Percentiles rank a stretch among this genome's conserved stretches.
Evolutionary conservation across 2,797 vertebrate species (phyloP).

Genomic region (Gastrophryne carolinensis): DNA sequence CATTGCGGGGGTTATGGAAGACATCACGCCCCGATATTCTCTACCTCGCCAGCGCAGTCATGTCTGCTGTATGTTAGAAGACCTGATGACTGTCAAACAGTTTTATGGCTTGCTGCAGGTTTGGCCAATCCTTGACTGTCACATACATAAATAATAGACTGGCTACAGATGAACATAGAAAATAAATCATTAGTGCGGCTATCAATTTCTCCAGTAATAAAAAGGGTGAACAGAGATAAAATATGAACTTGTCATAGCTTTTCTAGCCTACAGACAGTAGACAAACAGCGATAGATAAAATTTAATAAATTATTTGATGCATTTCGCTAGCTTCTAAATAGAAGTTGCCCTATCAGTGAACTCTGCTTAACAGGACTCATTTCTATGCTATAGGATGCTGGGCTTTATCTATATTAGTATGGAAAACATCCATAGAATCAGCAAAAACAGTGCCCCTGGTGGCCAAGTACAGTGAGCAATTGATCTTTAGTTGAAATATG

Average conservation of each 20-base stretch:
- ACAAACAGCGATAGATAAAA: conserved; percentile 11
- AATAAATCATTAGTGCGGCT: conserved; percentile 23
- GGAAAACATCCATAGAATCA: neutral
- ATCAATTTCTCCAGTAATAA: conserved; percentile 9
- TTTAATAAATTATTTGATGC: conserved; percentile 12
- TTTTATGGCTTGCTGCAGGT: conserved; percentile 24
- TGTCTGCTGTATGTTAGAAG: neutral
- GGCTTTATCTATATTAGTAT: no score
- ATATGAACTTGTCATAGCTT: conserved; percentile 18
- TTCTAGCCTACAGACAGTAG: conserved; percentile 2
- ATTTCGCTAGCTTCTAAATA: no score
- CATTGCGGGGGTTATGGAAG: neutral
- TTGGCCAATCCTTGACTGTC: conserved; percentile 20
- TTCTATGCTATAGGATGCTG: no score
- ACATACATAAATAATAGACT: conserved; percentile 34
- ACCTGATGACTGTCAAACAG: conserved; percentile 14
- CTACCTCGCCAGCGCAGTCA: neutral
- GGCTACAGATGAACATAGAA: conserved; percentile 4
- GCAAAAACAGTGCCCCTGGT: neutral
- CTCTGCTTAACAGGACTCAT: no score
- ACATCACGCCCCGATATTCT: neutral
- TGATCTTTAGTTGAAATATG: no score
- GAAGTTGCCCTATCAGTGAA: no score
- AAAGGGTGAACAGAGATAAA: conserved; percentile 22
- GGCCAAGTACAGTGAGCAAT: no score